Conservation (phyloP, 2,888 invertebrate genomes). For the Galerucella calmariensis region DNA sequence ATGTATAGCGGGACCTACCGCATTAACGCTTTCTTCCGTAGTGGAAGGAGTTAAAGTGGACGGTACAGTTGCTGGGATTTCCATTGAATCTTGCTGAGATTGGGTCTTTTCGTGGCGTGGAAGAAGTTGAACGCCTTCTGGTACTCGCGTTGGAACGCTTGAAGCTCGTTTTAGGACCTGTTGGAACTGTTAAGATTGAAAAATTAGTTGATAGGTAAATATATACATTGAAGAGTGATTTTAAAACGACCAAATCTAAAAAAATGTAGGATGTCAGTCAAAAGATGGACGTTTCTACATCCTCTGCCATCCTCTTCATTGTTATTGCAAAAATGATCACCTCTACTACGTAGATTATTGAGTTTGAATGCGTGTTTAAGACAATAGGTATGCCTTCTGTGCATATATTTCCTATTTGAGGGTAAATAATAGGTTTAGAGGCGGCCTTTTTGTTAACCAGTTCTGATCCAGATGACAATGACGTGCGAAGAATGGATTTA, state of each 20-base stretch:
- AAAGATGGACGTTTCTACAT: no score
- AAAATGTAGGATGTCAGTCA: no score
- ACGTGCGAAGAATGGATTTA: no score
- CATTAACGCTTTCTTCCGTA: slow-evolving; percentile 58
- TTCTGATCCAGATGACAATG: no score
- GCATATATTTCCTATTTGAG: no score
- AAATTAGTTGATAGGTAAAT: not conserved
- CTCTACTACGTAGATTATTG: no score
- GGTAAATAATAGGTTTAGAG: no score
- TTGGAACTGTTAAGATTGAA: slow-evolving; percentile 52
- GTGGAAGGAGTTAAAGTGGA: slow-evolving; percentile 68
- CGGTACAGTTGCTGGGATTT: slow-evolving; percentile 55
- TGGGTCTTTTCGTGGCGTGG: slow-evolving; percentile 71
- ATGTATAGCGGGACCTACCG: slow-evolving; percentile 40
- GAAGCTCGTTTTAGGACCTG: slow-evolving; percentile 76
- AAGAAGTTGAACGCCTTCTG: slow-evolving; percentile 63
- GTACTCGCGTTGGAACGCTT: slow-evolving; percentile 73
- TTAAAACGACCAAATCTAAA: not conserved
- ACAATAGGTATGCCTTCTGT: no score
- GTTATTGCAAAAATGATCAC: no score
- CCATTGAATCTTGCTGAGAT: slow-evolving; percentile 72
- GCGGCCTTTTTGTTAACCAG: no score
- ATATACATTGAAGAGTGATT: not conserved
- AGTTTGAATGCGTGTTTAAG: no score
- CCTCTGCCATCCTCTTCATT: no score